Base-by-base conservation (phyloP, 2,113 vertebrate species). In the Oryzias woworae region DNA sequence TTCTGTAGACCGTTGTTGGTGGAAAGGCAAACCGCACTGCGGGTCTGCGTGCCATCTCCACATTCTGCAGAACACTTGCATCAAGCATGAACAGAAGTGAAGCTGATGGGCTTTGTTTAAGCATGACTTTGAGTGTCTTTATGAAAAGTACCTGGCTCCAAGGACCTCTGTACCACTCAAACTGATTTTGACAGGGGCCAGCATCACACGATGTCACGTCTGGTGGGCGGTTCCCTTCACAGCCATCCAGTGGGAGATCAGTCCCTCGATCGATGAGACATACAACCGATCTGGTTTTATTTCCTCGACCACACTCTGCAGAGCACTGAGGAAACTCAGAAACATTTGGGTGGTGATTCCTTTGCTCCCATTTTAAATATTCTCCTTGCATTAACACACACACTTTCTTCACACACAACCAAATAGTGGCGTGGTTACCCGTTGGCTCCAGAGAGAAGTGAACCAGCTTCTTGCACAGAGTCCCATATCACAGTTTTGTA, bases 401-500 rank as follows among this genome's bases (percentile, higher is more conserved):
- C 42, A 62, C 31, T 53, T 18, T 24, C 22, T 23, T 28, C 13
- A 53, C 28, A 43, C 17, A 44, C 56, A 45, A 23, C 49, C 12
- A 4, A 17, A 55, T n/a, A 61, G 14, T 53, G 7, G 47, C 18
- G 56, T 64, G 90, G 62, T 93, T 89, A 97, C 96, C 92, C 91
- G 85, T 23, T 93, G 93, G 12, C 96, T 96, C 96, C 96, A 98
- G 41, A 90, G 92, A 0, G 96, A 95, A 63, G 94, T 93, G 86
- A 97, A 98, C 96, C 96, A 98, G 92, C 95, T 96, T 77, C 93
- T 93, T 1, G 95, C 94, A 23, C 96, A 98, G 22, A 93, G 89
- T 0, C 96, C 96, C 94, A 94, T 94, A 89, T 98, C 96, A 2
- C 96, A 98, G 82, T 98, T 98, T 81, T 97, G 93, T 0, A 95